phyloP scores from a whole-genome alignment of 2,797 vertebrate genomes.

The Okamejei kenojei region DNA sequence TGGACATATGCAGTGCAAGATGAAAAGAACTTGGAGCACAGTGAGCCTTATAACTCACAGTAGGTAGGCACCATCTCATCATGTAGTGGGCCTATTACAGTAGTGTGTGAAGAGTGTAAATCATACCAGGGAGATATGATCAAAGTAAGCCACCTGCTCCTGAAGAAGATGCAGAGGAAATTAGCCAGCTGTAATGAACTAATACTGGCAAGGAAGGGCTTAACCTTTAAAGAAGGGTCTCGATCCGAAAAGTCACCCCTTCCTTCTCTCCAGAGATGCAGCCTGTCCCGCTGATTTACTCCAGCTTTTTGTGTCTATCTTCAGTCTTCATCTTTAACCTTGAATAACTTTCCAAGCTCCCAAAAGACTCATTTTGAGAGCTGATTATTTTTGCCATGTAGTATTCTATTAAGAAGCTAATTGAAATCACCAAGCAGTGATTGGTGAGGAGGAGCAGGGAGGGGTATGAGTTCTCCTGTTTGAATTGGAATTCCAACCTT shows the following conservation, averaged over 20 bases:
- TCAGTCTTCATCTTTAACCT: neutral
- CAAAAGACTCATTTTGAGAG: neutral
- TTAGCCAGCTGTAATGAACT: neutral
- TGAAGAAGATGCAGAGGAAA: neutral
- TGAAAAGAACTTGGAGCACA: neutral
- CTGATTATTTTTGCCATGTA: neutral
- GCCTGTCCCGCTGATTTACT: too few species aligned
- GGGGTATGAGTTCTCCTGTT: neutral
- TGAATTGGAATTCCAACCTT: neutral
- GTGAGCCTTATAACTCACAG: neutral
- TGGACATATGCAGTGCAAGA: neutral
- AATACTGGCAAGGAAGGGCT: neutral
- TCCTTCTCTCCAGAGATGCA: too few species aligned
- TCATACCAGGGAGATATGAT: neutral
- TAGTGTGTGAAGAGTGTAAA: neutral
- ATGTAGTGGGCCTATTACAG: neutral
- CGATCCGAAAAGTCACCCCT: too few species aligned
- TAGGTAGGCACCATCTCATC: neutral
- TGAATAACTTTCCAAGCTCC: neutral
- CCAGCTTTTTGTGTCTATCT: too few species aligned
- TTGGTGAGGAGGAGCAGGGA: too few species aligned
- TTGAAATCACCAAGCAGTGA: too few species aligned
- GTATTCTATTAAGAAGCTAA: neutral
- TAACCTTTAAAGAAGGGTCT: too few species aligned
- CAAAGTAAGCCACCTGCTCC: neutral